Evolutionary conservation across 1,140 invertebrate genomes (phyloP), one percentile per base, ranked within the genome.

Genomic region (Lucilia cuprina): DNA sequence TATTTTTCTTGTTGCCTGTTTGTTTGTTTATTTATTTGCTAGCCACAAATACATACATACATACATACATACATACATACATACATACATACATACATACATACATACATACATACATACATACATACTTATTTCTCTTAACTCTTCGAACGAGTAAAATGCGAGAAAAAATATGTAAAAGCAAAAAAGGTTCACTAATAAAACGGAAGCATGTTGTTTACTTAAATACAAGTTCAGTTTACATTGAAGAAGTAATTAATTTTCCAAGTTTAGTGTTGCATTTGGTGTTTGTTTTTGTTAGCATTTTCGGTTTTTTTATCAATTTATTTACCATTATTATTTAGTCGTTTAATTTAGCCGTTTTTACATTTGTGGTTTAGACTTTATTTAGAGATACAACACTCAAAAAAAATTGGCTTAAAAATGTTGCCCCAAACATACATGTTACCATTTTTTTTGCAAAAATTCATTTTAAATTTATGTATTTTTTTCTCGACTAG

Each of bases 241-340:
- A 70, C 65, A 70, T 70, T 70, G 65, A 70, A 70, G 65, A 70
- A 70, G 65, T 70, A 70, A 70, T 70, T 70, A 70, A 70, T 70
- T 70, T 70, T 70, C 19, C 65, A 60, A 60, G 14, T 7, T 7
- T 60, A 60, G 55, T 60, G 14, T 60, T 60, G 55, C 5, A 7
- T 60, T 60, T 60, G 14, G 55, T 60, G 55, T 60, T 17, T 60
- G 13, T 60, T 60, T 60, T 17, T 60, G 13, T 60, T 60, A 12
- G 50, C 17, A 12, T 60, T 60, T 17, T 60, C 14, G 49, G 9
- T 60, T 14, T 60, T 55, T 14, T 5, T 60, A 17, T 55, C 17
- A 17, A 14, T 55, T 55, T 55, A 17, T 55, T 55, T 17, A 55
- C 9, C 9, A 17, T 55, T n/a, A n/a, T 55, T 55, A 17, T 60